phyloP scores from a whole-genome alignment of 1,140 invertebrate genomes.

The Drosophila trapezifrons region DNA sequence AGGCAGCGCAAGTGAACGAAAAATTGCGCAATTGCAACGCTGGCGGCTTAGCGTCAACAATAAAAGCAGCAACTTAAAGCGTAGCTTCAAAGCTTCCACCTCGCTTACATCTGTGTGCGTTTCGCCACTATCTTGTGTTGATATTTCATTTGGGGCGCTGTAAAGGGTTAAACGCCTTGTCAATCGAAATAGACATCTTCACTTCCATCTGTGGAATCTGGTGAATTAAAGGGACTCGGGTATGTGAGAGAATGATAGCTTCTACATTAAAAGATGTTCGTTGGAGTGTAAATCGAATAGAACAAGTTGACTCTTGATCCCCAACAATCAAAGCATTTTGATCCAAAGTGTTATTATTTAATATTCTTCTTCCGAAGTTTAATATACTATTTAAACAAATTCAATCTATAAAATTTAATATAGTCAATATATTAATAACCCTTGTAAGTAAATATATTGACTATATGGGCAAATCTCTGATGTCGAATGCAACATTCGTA shows the following conservation, averaged over 20 bases:
- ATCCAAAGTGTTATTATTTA: not conserved
- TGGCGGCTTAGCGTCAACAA: slow-evolving; percentile 21
- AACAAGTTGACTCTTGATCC: not conserved
- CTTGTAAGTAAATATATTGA: too few relatives aligned
- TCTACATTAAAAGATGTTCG: not conserved
- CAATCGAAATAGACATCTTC: slow-evolving; percentile 14
- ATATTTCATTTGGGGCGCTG: slow-evolving; percentile 7
- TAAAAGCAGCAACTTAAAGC: slow-evolving; percentile 11
- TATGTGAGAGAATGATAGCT: not conserved
- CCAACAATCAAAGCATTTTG: not conserved
- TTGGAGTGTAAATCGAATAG: too few relatives aligned
- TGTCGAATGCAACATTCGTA: too few relatives aligned
- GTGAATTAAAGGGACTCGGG: not conserved
- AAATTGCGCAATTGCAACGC: slow-evolving; percentile 73
- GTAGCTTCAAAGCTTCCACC: slow-evolving; percentile 13
- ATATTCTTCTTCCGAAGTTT: not conserved
- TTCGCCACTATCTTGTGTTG: slow-evolving; percentile 7
- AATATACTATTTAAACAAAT: too few relatives aligned
- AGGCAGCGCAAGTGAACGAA: slow-evolving; percentile 59
- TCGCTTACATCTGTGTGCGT: too few relatives aligned
- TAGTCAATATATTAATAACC: too few relatives aligned
- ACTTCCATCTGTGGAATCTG: slow-evolving; percentile 9
- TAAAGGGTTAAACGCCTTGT: slow-evolving; percentile 13
- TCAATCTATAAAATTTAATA: too few relatives aligned
- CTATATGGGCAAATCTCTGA: too few relatives aligned